Evolutionary conservation across 2,888 invertebrate species (phyloP).

Genomic region (Teinopalpus imperialis): DNA sequence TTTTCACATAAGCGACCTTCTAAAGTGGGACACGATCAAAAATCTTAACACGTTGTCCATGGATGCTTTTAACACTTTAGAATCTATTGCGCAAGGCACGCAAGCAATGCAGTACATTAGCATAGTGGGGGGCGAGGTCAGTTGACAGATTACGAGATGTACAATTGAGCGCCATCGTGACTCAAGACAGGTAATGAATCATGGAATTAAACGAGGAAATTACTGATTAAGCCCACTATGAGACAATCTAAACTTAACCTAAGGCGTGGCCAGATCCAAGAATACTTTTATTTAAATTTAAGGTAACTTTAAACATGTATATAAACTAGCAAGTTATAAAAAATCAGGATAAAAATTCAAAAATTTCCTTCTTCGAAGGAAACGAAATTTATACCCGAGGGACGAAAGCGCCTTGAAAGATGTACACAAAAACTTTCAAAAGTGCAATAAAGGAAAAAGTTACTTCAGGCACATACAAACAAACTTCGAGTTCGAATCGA

Average conservation of each 20-base stretch:
- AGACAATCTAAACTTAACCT: constrained; percentile 42
- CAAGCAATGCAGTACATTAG: constrained; percentile 43
- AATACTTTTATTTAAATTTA: constrained; percentile 15
- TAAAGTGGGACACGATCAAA: constrained; percentile 26
- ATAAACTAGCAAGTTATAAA: too few relatives aligned
- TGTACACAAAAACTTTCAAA: constrained; percentile 30
- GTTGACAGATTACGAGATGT: constrained; percentile 45
- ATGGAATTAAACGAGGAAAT: constrained; percentile 53
- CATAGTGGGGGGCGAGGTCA: constrained; percentile 52
- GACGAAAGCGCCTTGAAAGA: constrained; percentile 33
- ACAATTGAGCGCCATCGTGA: constrained; percentile 48
- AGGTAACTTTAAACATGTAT: too few relatives aligned
- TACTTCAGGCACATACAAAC: constrained; percentile 34
- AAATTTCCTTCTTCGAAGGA: constrained; percentile 55
- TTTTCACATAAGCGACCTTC: constrained; percentile 63
- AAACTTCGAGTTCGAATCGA: constrained; percentile 27
- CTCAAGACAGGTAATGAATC: constrained; percentile 47
- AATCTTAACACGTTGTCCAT: constrained; percentile 35
- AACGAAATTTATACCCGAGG: constrained; percentile 48
- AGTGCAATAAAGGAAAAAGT: constrained; percentile 34
- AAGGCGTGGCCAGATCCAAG: constrained; percentile 37
- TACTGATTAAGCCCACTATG: constrained; percentile 45
- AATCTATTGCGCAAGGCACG: constrained; percentile 38
- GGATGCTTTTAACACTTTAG: constrained; percentile 41
- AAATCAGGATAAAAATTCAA: constrained; percentile 44